Evolutionary conservation across 1,140 invertebrate species (phyloP).

Genomic region (Acyrthosiphon pisum): DNA sequence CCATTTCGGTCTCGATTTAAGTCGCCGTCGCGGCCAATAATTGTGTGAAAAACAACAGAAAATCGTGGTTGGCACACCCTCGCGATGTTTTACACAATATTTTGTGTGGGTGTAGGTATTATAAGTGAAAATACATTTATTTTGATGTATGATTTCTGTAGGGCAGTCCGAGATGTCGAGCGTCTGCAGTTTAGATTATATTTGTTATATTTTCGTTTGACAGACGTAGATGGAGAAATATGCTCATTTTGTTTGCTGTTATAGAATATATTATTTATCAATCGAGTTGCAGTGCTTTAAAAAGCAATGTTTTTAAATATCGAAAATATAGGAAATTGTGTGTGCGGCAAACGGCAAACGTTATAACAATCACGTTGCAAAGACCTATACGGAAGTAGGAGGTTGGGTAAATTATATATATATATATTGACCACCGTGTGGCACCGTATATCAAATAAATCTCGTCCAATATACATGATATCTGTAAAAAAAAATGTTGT

Average conservation of each 20-base stretch:
- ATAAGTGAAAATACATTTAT: neutral
- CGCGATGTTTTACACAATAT: neutral
- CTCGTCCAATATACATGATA: neutral
- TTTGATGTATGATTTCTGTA: neutral
- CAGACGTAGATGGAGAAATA: neutral
- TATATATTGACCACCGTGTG: no score
- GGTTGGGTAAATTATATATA: neutral
- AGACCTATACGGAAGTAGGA: neutral
- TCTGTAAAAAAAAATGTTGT: neutral
- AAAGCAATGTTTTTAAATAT: neutral
- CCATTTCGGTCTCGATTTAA: no score
- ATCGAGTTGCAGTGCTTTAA: neutral
- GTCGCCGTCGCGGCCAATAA: neutral
- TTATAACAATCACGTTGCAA: neutral
- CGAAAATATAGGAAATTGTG: neutral
- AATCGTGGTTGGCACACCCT: neutral
- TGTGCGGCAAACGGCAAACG: neutral
- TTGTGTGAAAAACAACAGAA: neutral
- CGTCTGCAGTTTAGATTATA: neutral
- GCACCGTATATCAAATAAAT: neutral
- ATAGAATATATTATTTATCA: neutral
- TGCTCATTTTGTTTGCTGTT: neutral
- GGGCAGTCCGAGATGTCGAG: neutral
- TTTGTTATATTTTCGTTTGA: neutral
- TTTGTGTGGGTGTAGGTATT: neutral